A percentile compares a stretch with the other conserved stretches of the same genome.
Evolutionary conservation across 2,888 invertebrate genomes (phyloP).

Genomic region (Allolobophora icterica): DNA sequence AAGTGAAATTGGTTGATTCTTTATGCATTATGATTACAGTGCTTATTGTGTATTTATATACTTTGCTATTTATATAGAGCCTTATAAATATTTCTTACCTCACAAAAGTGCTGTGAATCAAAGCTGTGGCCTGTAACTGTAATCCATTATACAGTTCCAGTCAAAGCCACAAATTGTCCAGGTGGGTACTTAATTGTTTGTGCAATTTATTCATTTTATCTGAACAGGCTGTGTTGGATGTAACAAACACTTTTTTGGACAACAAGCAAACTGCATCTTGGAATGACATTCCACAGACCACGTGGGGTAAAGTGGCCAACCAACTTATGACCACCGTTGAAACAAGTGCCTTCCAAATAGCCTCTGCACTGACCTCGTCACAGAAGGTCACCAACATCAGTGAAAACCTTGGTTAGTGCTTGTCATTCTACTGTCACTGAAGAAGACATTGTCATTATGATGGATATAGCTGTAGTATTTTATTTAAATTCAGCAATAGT

Average conservation of each 20-base stretch:
- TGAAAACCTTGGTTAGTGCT: background rate
- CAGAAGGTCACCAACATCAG: background rate
- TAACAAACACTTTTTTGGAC: constrained; percentile 60
- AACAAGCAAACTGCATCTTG: constrained; percentile 58
- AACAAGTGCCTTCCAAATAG: constrained; percentile 60
- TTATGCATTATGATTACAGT: no score
- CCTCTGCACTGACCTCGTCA: constrained; percentile 48
- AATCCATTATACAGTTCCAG: background rate
- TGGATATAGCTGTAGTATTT: background rate
- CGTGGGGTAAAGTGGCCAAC: constrained; percentile 58
- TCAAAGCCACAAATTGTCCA: background rate
- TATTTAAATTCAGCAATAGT: background rate
- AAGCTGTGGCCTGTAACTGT: background rate
- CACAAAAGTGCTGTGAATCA: background rate
- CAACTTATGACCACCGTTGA: constrained; percentile 59
- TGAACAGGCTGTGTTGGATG: constrained; percentile 55
- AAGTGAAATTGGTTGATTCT: no score
- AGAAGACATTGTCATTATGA: background rate
- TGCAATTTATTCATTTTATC: background rate
- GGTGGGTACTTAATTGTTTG: background rate
- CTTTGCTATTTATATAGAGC: no score
- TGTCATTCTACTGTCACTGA: background rate
- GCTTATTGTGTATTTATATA: no score
- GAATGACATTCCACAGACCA: constrained; percentile 54
- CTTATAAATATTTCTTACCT: background rate